These are phyloP conservation scores for Pampus argenteus DNA, from an alignment of 2,797 vertebrate genomes.

Conservation along the genomic window DNA sequence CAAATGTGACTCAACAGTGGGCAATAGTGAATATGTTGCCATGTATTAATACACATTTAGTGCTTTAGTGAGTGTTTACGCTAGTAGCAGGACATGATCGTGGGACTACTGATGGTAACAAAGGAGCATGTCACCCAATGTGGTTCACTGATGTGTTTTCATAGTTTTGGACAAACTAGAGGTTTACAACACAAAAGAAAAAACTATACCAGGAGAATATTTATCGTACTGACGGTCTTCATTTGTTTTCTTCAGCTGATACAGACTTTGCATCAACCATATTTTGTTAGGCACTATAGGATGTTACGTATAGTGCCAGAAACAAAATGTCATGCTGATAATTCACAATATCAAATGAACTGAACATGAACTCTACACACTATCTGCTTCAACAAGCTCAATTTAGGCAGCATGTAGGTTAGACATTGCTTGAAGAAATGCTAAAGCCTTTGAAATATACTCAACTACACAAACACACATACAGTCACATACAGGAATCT, in stretches of 20 bases:
- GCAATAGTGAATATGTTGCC: background rate
- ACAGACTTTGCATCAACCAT: background rate
- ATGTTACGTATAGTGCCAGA: too few relatives aligned
- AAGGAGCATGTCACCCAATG: background rate
- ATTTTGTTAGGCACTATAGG: background rate
- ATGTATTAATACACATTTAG: background rate
- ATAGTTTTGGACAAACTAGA: background rate
- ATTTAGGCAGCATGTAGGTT: conserved; percentile 15
- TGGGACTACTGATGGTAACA: background rate
- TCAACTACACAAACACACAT: conserved; percentile 24
- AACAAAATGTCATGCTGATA: conserved; percentile 42
- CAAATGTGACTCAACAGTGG: background rate
- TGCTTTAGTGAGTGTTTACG: background rate
- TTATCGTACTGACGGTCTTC: background rate
- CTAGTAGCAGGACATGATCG: background rate
- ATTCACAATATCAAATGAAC: conserved; percentile 39
- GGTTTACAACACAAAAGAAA: background rate
- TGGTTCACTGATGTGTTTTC: background rate
- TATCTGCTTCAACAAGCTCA: conserved; percentile 6
- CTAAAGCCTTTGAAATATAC: conserved; percentile 38
- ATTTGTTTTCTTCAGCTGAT: background rate
- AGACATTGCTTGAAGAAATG: conserved; percentile 18
- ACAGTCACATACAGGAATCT: conserved; percentile 7
- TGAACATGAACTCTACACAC: conserved; percentile 9
- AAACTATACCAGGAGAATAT: background rate